Percentiles rank a stretch among this genome's conserved stretches.
These are phyloP conservation scores for Orchestia grillus DNA, from an alignment of 1,140 invertebrate genomes.

Conservation along the genomic window DNA sequence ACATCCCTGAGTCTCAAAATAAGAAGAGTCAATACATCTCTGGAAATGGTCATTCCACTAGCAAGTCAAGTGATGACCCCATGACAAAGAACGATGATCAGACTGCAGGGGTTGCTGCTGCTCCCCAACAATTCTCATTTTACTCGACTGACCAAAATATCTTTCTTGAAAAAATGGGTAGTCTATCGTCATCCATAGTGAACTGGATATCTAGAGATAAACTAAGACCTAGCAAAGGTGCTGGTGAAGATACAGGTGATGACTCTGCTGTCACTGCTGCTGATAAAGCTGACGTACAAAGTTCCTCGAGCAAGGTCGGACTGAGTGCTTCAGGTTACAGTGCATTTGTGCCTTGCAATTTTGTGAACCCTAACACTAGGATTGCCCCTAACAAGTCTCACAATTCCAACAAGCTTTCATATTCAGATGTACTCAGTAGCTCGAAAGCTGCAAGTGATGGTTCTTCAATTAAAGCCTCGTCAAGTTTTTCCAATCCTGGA, in stretches of 20 bases:
- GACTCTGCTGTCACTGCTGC: neutral
- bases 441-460: neutral
- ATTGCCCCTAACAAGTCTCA: neutral
- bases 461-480: neutral
- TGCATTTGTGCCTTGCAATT: slow-evolving; percentile 18
- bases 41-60: neutral
- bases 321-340: neutral
- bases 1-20: neutral
- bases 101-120: neutral
- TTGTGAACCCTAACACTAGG: neutral
- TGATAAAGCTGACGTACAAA: neutral
- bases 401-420: slow-evolving; percentile 18
- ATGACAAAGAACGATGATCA: neutral
- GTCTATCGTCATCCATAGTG: slow-evolving; percentile 3
- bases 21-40: neutral
- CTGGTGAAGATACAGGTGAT: neutral
- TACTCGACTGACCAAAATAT: slow-evolving; percentile 39
- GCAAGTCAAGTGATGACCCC: neutral
- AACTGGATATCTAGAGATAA: slow-evolving; percentile 35
- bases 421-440: slow-evolving; percentile 43
- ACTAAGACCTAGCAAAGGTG: neutral
- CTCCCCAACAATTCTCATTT: slow-evolving; percentile 29
- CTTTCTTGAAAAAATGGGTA: slow-evolving; percentile 40
- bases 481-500: neutral
- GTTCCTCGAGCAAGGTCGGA: neutral